Conservation (phyloP, 2,113 vertebrate genomes). For the Dendrocopos noguchii region DNA sequence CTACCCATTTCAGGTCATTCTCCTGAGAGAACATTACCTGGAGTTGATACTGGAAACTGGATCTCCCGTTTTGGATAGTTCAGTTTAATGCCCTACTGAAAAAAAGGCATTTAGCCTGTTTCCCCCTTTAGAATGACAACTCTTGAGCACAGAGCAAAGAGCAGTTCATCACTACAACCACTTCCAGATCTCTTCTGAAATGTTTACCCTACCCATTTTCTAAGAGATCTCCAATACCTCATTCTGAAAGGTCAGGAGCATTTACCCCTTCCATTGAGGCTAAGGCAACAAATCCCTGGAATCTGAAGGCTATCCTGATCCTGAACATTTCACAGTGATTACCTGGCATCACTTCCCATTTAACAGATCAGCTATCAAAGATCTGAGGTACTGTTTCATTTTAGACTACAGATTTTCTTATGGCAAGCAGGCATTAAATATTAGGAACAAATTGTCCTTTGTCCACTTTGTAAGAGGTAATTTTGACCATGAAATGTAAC, state of each 20-base stretch:
- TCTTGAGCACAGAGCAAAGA: not conserved
- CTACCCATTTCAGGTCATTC: not conserved
- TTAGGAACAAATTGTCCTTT: not conserved
- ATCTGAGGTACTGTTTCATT: too few species aligned
- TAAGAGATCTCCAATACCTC: not conserved
- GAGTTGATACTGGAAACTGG: not conserved
- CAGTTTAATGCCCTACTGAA: not conserved
- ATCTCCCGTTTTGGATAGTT: not conserved
- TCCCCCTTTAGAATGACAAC: not conserved
- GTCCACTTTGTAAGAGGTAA: not conserved
- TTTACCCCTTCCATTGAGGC: not conserved
- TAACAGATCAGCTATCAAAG: not conserved
- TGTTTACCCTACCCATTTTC: not conserved
- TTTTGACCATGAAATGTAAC: not conserved
- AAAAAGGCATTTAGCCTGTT: not conserved
- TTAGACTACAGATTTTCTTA: too few species aligned
- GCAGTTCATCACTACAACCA: not conserved
- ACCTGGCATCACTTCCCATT: not conserved
- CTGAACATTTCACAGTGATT: not conserved
- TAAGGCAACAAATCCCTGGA: not conserved
- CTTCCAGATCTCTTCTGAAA: not conserved
- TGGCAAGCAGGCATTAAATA: not conserved
- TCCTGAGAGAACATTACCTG: not conserved
- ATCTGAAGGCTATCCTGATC: not conserved
- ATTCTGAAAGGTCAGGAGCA: not conserved